These are phyloP conservation scores for Hephaestus fuliginosus DNA, from an alignment of 2,797 vertebrate genomes.

Conservation along the genomic window DNA sequence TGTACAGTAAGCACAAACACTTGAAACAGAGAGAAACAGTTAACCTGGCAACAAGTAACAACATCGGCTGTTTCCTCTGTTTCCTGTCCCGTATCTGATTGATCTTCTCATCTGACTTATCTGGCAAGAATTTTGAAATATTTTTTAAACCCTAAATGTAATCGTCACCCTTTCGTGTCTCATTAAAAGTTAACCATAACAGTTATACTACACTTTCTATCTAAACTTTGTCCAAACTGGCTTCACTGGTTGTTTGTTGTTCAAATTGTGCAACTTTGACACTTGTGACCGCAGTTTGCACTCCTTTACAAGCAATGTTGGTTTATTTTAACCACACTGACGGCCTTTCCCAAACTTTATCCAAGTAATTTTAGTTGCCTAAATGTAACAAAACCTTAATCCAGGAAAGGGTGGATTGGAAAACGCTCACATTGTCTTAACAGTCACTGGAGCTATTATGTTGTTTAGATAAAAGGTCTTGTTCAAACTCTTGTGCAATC, in stretches of 20 bases:
- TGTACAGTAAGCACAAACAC: background rate
- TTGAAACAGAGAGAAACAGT: background rate
- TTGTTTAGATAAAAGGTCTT: conserved; percentile 5
- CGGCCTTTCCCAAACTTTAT: conserved; percentile 25
- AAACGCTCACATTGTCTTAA: conserved; percentile 4
- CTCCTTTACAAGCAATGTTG: background rate
- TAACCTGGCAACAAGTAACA: background rate
- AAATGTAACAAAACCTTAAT: conserved; percentile 11
- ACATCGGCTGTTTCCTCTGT: background rate
- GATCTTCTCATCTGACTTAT: conserved; percentile 2
- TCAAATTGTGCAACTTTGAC: background rate
- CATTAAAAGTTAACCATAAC: background rate
- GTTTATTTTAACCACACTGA: conserved; percentile 16
- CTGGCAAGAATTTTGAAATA: background rate
- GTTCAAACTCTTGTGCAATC: background rate
- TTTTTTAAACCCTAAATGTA: conserved; percentile 4
- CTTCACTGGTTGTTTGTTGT: conserved; percentile 2
- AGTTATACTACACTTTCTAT: background rate
- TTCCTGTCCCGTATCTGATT: conserved; percentile 3
- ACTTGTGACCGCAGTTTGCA: background rate
- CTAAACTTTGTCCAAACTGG: background rate
- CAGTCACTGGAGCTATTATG: background rate
- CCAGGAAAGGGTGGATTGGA: background rate
- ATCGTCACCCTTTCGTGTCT: background rate
- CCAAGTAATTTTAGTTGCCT: conserved; percentile 14